Evolutionary conservation across 2,888 invertebrate genomes (phyloP).

Genomic region (Ceratothoa steindachneri): DNA sequence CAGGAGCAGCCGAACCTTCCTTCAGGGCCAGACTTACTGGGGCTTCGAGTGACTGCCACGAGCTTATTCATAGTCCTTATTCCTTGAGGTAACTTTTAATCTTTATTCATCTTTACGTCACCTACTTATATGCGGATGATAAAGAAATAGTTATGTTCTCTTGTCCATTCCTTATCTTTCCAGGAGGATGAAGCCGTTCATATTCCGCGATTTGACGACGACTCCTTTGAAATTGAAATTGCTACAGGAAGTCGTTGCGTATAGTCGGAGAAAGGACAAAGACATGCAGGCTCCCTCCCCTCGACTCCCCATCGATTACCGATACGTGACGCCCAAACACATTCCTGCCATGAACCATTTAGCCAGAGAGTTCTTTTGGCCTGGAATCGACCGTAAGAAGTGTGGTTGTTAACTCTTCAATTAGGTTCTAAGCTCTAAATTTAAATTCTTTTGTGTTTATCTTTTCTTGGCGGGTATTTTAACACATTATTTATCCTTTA

Average conservation of each 20-base stretch:
- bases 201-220: constrained; percentile 66
- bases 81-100: constrained; percentile 23
- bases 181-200: constrained; percentile 74
- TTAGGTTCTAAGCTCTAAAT: too few species aligned
- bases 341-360: constrained; percentile 80
- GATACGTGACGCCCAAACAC: constrained; percentile 81
- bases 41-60: not conserved
- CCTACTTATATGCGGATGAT: too few species aligned
- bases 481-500: too few species aligned
- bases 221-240: constrained; percentile 69
- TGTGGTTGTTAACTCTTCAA: not conserved
- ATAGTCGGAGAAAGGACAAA: constrained; percentile 54
- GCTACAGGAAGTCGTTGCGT: constrained; percentile 60
- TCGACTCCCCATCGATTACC: constrained; percentile 70
- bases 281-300: constrained; percentile 51
- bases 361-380: constrained; percentile 82
- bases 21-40: constrained; percentile 7
- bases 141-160: too few species aligned
- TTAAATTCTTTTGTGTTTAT: too few species aligned
- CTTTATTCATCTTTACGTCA: too few species aligned
- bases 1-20: too few species aligned
- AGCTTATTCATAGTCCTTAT: constrained; percentile 20
- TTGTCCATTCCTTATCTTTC: too few species aligned
- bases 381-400: constrained; percentile 79
- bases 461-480: too few species aligned